Conservation (phyloP, 2,797 vertebrate genomes). For the Cirrhinus mrigala region DNA sequence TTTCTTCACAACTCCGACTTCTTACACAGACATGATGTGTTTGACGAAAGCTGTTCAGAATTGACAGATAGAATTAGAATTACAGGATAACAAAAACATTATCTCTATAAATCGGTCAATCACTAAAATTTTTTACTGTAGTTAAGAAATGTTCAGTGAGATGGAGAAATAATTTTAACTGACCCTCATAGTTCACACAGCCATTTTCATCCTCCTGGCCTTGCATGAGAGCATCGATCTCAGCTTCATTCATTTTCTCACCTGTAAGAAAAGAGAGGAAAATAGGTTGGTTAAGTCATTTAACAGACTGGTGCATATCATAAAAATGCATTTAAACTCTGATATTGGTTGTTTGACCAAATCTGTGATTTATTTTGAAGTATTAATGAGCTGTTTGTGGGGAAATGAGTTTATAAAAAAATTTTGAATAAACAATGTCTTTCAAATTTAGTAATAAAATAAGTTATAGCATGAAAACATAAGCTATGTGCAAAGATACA, state of each 20-base stretch:
- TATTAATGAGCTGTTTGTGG: neutral
- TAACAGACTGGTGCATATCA: neutral
- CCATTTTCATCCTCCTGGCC: constrained; percentile 98
- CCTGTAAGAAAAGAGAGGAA: constrained; percentile 74
- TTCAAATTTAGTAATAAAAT: neutral
- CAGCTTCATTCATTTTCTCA: constrained; percentile 94
- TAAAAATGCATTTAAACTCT: neutral
- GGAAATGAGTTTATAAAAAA: too few species aligned
- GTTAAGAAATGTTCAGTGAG: neutral
- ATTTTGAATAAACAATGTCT: neutral
- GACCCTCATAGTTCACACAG: constrained; percentile 96
- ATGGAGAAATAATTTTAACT: constrained; percentile 35
- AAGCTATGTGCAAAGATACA: neutral
- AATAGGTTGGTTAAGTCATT: neutral
- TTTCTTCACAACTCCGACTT: constrained; percentile 69
- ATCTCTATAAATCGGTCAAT: neutral
- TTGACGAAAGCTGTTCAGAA: constrained; percentile 92
- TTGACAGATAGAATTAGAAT: constrained; percentile 11
- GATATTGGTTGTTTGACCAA: neutral
- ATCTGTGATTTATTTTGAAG: neutral
- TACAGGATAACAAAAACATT: neutral
- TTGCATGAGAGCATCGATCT: constrained; percentile 92
- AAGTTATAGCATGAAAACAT: neutral
- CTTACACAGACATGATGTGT: constrained; percentile 97
- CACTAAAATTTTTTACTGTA: neutral